Conservation (phyloP, 2,797 vertebrate species). For the Enteromius afrohamiltoni region DNA sequence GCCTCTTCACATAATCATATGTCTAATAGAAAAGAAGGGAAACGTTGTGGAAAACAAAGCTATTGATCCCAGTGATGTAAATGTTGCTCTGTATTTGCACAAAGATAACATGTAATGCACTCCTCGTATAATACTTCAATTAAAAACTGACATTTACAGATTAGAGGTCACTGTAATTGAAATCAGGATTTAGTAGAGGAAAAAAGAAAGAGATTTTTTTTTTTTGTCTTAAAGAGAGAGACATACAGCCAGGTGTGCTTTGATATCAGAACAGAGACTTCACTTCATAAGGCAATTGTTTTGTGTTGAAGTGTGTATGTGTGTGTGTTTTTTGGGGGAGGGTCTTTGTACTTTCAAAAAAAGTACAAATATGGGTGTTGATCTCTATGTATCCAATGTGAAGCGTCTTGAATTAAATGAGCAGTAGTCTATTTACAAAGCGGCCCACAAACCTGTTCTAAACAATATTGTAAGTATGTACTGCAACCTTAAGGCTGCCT, state of each 20-base stretch:
- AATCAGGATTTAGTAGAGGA: conserved; percentile 42
- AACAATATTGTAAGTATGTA: conserved; percentile 42
- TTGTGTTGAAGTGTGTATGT: conserved; percentile 64
- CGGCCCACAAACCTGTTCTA: conserved; percentile 68
- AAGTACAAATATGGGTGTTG: conserved; percentile 60
- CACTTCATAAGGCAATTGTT: conserved; percentile 79
- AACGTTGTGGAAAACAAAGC: conserved; percentile 9
- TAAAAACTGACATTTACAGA: conserved; percentile 49
- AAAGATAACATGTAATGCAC: conserved; percentile 53
- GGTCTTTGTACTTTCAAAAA: conserved; percentile 74
- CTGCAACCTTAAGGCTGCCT: conserved; percentile 58
- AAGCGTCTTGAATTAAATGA: conserved; percentile 77
- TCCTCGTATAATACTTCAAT: conserved; percentile 48
- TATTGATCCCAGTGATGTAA: conserved; percentile 21
- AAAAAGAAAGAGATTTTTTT: conserved; percentile 62
- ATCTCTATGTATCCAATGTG: conserved; percentile 70
- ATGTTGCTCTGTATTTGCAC: conserved; percentile 49
- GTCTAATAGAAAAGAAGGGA: conserved; percentile 16
- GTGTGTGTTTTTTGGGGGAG: neutral
- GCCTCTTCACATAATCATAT: neutral
- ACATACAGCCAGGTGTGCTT: conserved; percentile 81
- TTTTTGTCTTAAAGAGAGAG: conserved; percentile 61
- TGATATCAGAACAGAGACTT: conserved; percentile 79
- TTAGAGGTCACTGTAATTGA: conserved; percentile 47
- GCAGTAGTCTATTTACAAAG: conserved; percentile 80